Conservation (phyloP, 1,140 invertebrate species). For the Orussus abietinus region DNA sequence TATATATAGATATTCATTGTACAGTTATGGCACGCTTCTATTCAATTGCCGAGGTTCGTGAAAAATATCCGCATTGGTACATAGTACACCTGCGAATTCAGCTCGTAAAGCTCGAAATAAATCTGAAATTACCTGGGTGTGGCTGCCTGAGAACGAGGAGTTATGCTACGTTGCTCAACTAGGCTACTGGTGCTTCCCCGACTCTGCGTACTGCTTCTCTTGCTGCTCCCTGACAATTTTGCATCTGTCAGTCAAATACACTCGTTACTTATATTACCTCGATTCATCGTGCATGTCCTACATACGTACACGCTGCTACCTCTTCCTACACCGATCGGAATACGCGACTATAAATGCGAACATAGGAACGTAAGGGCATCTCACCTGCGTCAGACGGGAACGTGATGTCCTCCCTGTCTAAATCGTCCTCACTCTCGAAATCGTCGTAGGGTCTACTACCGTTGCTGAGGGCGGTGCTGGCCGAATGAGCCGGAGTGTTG, state of each 20-base stretch:
- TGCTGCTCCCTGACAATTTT: constrained; percentile 70
- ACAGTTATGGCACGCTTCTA: no score
- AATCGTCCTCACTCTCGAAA: constrained; percentile 87
- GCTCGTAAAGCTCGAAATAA: no score
- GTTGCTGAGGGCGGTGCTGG: constrained; percentile 57
- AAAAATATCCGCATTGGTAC: no score
- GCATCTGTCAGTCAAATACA: constrained; percentile 44
- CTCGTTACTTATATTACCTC: constrained; percentile 1
- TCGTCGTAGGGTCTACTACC: constrained; percentile 71
- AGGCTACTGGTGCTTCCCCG: constrained; percentile 82
- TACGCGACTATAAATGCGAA: not conserved
- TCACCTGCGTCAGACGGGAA: constrained; percentile 73
- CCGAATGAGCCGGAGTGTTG: constrained; percentile 48
- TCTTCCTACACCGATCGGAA: not conserved
- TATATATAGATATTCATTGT: no score
- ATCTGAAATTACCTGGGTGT: constrained; percentile 73
- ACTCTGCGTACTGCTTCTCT: constrained; percentile 85
- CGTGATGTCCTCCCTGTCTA: constrained; percentile 80
- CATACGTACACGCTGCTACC: constrained; percentile 7
- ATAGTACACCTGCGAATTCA: no score
- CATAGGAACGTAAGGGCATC: constrained; percentile 8
- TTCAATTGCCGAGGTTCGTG: no score
- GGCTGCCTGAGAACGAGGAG: constrained; percentile 80
- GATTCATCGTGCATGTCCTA: not conserved
- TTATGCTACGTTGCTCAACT: constrained; percentile 74